phyloP scores from a whole-genome alignment of 2,797 vertebrate genomes.

The Sebastes matsubarae region DNA sequence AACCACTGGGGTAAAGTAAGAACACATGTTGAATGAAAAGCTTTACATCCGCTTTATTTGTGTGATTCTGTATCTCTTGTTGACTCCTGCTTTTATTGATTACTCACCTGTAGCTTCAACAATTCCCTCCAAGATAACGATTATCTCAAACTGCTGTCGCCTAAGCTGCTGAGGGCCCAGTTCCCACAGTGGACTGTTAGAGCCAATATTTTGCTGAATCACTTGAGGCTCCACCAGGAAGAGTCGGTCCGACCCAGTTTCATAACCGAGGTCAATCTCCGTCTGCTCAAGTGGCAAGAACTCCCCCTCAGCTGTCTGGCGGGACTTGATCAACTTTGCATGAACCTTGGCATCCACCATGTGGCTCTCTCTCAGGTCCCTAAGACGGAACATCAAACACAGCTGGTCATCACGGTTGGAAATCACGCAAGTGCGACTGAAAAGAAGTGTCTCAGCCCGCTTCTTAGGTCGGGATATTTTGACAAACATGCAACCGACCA shows the following conservation, averaged over 20 bases:
- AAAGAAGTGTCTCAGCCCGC: too few relatives aligned
- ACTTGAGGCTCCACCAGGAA: conserved; percentile 54
- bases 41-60: background rate
- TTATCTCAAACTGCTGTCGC: conserved; percentile 61
- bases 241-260: conserved; percentile 57
- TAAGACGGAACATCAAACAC: too few relatives aligned
- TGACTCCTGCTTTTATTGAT: background rate
- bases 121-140: conserved; percentile 67
- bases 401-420: too few relatives aligned
- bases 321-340: too few relatives aligned
- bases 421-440: too few relatives aligned
- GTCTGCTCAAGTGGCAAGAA: too few relatives aligned
- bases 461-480: background rate
- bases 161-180: conserved; percentile 47
- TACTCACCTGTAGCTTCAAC: conserved; percentile 70
- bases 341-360: too few relatives aligned
- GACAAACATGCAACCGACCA: conserved; percentile 44
- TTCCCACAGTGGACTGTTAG: conserved; percentile 66
- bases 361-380: too few relatives aligned
- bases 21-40: background rate
- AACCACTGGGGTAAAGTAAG: background rate
- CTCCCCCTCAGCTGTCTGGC: too few relatives aligned
- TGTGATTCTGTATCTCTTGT: background rate
- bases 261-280: conserved; percentile 70
- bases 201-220: conserved; percentile 70